Evolutionary conservation across 1,140 invertebrate genomes (phyloP).

Genomic region (Drosophila athabasca): DNA sequence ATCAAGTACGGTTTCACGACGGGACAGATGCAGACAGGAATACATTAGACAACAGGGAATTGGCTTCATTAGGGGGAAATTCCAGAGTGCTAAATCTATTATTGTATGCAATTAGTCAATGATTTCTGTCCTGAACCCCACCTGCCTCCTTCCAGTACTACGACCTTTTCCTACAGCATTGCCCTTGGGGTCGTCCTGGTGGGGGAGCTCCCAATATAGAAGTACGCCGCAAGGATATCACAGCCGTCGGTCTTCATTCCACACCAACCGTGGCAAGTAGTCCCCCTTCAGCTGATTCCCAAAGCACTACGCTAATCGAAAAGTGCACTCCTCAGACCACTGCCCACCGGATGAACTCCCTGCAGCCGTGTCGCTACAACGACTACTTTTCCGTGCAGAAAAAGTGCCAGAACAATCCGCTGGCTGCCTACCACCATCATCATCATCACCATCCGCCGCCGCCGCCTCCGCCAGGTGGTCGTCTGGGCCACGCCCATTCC

Average conservation of each 20-base stretch:
- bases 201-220: constrained; percentile 83
- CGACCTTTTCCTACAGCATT: constrained; percentile 84
- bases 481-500: constrained; percentile 65
- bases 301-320: too few relatives aligned
- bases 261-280: constrained; percentile 79
- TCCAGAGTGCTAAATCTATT: neutral
- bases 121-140: too few relatives aligned
- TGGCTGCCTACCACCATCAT: constrained; percentile 61
- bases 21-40: neutral
- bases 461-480: constrained; percentile 40
- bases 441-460: constrained; percentile 61
- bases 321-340: constrained; percentile 44
- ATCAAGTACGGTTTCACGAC: neutral
- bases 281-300: neutral
- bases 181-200: constrained; percentile 84
- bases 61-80: too few relatives aligned
- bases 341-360: constrained; percentile 66
- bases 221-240: constrained; percentile 84
- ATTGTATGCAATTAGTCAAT: neutral
- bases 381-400: constrained; percentile 76
- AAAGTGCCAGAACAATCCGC: constrained; percentile 70
- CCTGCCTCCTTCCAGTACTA: constrained; percentile 76
- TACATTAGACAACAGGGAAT: neutral
- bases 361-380: constrained; percentile 78
- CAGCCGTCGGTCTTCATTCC: constrained; percentile 84